Evolutionary conservation across 2,797 vertebrate species (phyloP), one percentile per base, ranked within the genome.

Genomic region (Danio albolineatus): DNA sequence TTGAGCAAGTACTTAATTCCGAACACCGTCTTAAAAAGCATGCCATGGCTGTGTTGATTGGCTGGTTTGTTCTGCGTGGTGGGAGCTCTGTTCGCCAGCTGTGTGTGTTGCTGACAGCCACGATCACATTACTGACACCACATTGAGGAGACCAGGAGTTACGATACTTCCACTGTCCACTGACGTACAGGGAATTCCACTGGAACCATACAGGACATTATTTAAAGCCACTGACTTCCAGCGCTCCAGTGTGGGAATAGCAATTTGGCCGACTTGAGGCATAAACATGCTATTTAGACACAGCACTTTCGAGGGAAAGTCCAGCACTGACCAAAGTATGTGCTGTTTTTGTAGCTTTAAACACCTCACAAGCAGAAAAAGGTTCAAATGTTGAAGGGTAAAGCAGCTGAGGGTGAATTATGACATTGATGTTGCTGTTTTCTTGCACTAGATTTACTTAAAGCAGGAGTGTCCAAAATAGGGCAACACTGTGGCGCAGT

Each of bases 51-150:
- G 57, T 39, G 73, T 75, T 53, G 66, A 73, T 70, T 82, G 86
- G 86, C 82, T 86, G 88, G 89, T 89, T 84, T 85, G 39, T 91
- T 89, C 89, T 92, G 89, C 85, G 86, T 89, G 89, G 88, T 91
- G 92, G 91, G 89, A 88, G 89, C 89, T 90, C 87, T 83, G 64
- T 79, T 77, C 83, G 57, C 62, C 65, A 76, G 65, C 64, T 84
- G 41, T 85, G 74, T 76, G 73, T 89, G 53, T 84, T 82, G 78
- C 88, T 76, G 13, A 72, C 70, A 70, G 69, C 66, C 56, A 41
- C 21, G 46, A 65, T 72, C 44, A 60, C 62, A 84, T 28, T 28
- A 28, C 41, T 82, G 46, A 79, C 61, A 85, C 76, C 73, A 73
- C 80, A 78, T 75, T 85, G 51, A 75, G n/a, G 76, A 78, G 78